phyloP scores from a whole-genome alignment of 1,140 invertebrate species.

The Caenorhabditis elegans region WBcel235 BX284603.4:6716501-6717000 shows the following conservation, averaged over 20 bases:
- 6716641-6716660: neutral
- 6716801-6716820: conserved; percentile 1
- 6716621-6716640: neutral
- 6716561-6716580: neutral
- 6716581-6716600: neutral
- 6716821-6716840: neutral
- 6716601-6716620: too few species aligned
- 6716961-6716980: neutral
- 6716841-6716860: neutral
- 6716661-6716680: neutral
- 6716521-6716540: neutral
- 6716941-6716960: neutral
- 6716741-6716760: neutral
- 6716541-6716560: neutral
- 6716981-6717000: neutral
- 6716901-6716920: neutral
- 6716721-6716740: neutral
- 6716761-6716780: neutral
- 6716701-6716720: neutral
- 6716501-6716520: neutral
- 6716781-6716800: neutral
- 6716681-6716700: neutral
- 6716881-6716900: neutral
- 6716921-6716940: neutral
- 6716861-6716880: neutral